phyloP scores from a whole-genome alignment of 2,797 vertebrate species.

The Scomberomorus guttatus region DNA sequence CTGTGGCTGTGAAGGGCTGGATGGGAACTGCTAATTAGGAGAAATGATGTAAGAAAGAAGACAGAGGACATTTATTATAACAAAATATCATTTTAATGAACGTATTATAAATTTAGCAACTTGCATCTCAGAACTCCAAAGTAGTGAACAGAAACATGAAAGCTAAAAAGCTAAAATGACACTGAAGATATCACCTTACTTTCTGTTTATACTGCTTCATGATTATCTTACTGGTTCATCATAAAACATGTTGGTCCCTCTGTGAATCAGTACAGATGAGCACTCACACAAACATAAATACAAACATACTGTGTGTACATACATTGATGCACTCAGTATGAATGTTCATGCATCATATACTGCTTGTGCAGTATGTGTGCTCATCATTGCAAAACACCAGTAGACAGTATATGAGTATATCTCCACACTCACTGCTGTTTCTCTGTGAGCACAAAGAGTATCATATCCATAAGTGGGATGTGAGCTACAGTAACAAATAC shows the following conservation, averaged over 20 bases:
- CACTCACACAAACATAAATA: conserved; percentile 1
- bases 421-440: neutral
- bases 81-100: neutral
- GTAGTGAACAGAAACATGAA: neutral
- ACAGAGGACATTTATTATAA: neutral
- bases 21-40: conserved; percentile 33
- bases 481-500: neutral
- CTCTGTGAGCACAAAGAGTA: neutral
- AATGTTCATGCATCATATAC: neutral
- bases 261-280: conserved; percentile 1
- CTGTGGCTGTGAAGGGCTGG: conserved; percentile 41
- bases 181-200: neutral
- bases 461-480: neutral
- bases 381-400: neutral
- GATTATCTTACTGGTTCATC: neutral
- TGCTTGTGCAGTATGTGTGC: neutral
- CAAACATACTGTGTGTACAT: conserved; percentile 8
- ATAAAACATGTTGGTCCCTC: neutral
- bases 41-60: conserved; percentile 10
- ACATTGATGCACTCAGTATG: neutral
- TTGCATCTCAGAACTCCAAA: neutral
- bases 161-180: neutral
- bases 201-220: neutral
- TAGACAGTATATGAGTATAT: neutral
- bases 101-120: neutral